Conservation (phyloP, 2,888 invertebrate species). For the Eupithecia vulgata region DNA sequence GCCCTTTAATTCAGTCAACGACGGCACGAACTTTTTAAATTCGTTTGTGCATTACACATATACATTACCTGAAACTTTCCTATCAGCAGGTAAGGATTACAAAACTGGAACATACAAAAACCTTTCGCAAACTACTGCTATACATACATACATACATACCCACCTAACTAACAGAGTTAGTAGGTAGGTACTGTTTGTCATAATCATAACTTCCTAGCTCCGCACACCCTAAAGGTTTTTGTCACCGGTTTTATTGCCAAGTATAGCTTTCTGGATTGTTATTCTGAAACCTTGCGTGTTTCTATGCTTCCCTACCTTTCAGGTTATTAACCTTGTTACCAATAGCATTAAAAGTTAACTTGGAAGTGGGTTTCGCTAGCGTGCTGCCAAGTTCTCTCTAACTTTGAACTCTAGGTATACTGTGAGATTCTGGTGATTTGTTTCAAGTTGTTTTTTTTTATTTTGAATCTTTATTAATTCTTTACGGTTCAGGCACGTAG, state of each 20-base stretch:
- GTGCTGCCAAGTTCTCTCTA: neutral
- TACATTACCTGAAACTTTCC: neutral
- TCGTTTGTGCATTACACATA: no score
- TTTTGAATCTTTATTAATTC: neutral
- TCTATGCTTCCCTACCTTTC: constrained; percentile 1
- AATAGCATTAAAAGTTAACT: constrained; percentile 2
- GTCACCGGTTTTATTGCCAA: constrained; percentile 6
- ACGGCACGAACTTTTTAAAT: no score
- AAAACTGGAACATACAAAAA: neutral
- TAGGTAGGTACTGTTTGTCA: no score
- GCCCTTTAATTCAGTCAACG: neutral
- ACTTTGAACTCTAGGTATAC: neutral
- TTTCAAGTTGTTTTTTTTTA: neutral
- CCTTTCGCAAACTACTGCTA: neutral
- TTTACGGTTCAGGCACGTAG: neutral
- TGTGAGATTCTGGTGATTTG: neutral
- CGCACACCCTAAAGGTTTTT: neutral
- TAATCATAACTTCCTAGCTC: neutral
- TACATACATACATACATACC: no score
- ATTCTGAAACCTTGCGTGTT: constrained; percentile 8
- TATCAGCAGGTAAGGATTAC: neutral
- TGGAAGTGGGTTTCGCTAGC: constrained; percentile 1
- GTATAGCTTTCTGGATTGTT: neutral
- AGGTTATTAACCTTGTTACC: constrained; percentile 21
- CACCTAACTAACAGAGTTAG: no score